Conservation (phyloP, 35 echinoderm and acorn worm genomes). For the Strongylocentrotus purpuratus region DNA sequence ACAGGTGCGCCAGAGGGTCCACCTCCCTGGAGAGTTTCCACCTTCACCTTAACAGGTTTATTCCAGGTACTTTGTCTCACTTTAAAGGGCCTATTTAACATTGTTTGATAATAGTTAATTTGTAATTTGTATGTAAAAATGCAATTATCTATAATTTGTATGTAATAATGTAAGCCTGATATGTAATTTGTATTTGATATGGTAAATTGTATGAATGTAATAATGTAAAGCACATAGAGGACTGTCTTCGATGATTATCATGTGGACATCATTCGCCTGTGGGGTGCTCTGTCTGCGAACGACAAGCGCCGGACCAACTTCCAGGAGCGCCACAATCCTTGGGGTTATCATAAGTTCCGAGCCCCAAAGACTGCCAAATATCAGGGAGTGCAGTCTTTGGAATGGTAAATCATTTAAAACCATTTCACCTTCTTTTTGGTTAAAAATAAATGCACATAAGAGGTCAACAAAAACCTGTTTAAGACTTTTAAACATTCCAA, state of each 20-base stretch:
- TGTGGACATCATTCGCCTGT: too few relatives aligned
- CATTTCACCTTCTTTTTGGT: not conserved
- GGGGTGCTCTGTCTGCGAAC: too few relatives aligned
- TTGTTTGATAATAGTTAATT: not conserved
- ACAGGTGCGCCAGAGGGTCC: slow-evolving; percentile 55
- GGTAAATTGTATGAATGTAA: too few relatives aligned
- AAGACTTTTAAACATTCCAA: not conserved
- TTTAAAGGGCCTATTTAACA: not conserved
- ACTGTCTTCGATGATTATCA: too few relatives aligned
- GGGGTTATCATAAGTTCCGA: too few relatives aligned
- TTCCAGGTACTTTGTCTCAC: slow-evolving; percentile 29
- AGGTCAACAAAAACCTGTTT: slow-evolving; percentile 10
- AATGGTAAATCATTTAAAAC: slow-evolving; percentile 50
- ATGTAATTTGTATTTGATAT: too few relatives aligned
- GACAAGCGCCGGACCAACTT: too few relatives aligned
- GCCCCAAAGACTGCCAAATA: not conserved
- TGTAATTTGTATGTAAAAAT: too few relatives aligned
- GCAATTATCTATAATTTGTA: too few relatives aligned
- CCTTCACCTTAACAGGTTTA: slow-evolving; percentile 39
- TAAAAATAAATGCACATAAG: not conserved
- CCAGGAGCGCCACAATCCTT: too few relatives aligned
- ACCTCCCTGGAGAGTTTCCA: slow-evolving; percentile 63
- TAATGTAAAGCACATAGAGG: too few relatives aligned
- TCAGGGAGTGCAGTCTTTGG: slow-evolving; percentile 53
- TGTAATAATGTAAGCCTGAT: too few relatives aligned